Evolutionary conservation across 37 sponge, comb jelly and placozoan species (phyloP).

Genomic region (Beroe ovata): DNA sequence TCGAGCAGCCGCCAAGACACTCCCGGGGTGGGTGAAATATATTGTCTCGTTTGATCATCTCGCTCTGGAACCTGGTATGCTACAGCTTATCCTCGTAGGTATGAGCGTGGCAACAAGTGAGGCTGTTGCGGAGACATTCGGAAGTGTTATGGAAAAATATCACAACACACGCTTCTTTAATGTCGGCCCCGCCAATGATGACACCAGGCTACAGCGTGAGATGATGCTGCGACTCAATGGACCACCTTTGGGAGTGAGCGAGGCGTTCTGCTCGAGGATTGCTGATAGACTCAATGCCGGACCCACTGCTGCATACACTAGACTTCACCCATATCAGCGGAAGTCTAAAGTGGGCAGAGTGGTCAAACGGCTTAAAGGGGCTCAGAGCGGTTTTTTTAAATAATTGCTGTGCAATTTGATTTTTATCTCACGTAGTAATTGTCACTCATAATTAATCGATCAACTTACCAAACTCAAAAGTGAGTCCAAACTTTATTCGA

Average conservation of each 20-base stretch:
- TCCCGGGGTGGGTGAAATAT: conserved; percentile 2
- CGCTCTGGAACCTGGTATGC: not conserved
- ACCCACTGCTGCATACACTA: not conserved
- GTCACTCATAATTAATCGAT: not conserved
- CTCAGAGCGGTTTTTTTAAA: conserved; percentile 11
- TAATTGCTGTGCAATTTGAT: conserved; percentile 10
- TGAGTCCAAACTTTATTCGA: conserved; percentile 5
- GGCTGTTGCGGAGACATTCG: conserved; percentile 8
- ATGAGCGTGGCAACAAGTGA: not conserved
- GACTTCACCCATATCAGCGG: conserved; percentile 26
- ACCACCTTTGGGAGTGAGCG: not conserved
- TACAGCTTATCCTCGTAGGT: no score
- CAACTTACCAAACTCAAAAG: not conserved
- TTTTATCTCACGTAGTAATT: conserved; percentile 3
- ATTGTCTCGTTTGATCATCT: not conserved
- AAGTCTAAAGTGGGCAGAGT: not conserved
- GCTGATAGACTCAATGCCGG: not conserved
- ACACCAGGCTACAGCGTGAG: not conserved
- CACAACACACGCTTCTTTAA: not conserved
- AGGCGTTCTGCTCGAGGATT: not conserved
- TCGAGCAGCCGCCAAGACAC: conserved; percentile 10
- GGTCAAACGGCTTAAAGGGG: conserved; percentile 13
- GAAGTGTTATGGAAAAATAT: not conserved
- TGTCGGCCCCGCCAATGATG: not conserved
- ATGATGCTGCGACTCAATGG: not conserved